These are phyloP conservation scores for Loris lydekkerianus DNA, from an alignment of 2,797 vertebrate species.

Conservation along the genomic window DNA sequence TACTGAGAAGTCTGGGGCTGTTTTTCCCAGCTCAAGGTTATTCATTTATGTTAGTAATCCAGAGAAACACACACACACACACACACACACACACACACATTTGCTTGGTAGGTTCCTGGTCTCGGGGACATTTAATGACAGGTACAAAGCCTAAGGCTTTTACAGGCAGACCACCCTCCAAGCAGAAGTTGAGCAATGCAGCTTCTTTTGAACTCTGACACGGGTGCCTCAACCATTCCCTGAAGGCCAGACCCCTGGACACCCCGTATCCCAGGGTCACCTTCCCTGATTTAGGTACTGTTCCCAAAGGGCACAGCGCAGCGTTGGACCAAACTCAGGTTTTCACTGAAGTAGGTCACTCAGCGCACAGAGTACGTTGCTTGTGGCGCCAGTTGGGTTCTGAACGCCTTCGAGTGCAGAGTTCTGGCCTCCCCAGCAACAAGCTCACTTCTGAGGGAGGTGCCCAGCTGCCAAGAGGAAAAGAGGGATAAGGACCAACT, in stretches of 20 bases:
- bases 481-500: too few species aligned
- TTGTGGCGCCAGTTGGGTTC: not conserved
- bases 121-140: not conserved
- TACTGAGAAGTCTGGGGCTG: not conserved
- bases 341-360: not conserved
- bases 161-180: rapidly evolving
- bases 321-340: not conserved
- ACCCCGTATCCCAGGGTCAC: not conserved
- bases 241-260: not conserved
- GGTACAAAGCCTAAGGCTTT: not conserved
- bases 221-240: not conserved
- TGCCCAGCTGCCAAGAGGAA: not conserved
- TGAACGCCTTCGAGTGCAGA: not conserved
- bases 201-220: not conserved
- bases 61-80: not conserved
- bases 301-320: not conserved
- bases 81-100: not conserved
- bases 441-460: not conserved
- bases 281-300: not conserved
- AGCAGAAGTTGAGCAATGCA: not conserved
- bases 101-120: not conserved
- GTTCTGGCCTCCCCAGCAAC: not conserved
- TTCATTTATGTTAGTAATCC: not conserved
- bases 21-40: not conserved
- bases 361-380: rapidly evolving